A percentile compares a stretch with the other conserved stretches of the same genome.
phyloP scores from a whole-genome alignment of 2,113 vertebrate species.

The Cyanoderma ruficeps region DNA sequence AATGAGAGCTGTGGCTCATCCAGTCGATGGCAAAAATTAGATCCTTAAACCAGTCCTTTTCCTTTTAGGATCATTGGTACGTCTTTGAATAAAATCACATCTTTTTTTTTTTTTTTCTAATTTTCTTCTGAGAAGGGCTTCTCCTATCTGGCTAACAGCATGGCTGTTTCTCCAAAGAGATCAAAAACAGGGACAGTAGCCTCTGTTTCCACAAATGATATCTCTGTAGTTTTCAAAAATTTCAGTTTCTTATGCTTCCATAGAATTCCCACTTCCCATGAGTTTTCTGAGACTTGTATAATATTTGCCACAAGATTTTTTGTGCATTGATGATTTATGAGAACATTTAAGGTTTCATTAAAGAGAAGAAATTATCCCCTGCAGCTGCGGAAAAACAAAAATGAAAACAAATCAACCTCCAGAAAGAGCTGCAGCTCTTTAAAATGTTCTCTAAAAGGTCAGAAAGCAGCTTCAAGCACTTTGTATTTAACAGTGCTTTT shows the following conservation, averaged over 20 bases:
- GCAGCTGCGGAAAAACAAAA: neutral
- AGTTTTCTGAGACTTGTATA: neutral
- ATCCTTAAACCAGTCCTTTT: neutral
- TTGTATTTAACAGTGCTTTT: neutral
- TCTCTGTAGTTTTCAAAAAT: neutral
- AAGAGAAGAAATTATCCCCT: neutral
- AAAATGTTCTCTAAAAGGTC: neutral
- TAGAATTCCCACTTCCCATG: neutral
- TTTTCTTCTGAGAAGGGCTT: neutral
- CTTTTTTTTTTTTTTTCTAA: neutral
- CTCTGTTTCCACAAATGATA: neutral
- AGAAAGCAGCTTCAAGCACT: neutral
- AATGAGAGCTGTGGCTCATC: neutral
- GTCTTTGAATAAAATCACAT: neutral
- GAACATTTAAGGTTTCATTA: neutral
- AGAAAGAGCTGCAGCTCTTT: neutral
- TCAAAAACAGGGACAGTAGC: neutral
- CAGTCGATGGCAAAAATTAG: neutral
- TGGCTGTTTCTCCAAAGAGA: neutral
- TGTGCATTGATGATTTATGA: neutral
- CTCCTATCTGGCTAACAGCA: neutral
- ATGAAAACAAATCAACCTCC: neutral
- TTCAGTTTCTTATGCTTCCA: neutral
- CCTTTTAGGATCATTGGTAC: neutral
- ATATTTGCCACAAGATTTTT: neutral